phyloP scores from a whole-genome alignment of 1,140 invertebrate species.

The Leptinotarsa defecta region DNA sequence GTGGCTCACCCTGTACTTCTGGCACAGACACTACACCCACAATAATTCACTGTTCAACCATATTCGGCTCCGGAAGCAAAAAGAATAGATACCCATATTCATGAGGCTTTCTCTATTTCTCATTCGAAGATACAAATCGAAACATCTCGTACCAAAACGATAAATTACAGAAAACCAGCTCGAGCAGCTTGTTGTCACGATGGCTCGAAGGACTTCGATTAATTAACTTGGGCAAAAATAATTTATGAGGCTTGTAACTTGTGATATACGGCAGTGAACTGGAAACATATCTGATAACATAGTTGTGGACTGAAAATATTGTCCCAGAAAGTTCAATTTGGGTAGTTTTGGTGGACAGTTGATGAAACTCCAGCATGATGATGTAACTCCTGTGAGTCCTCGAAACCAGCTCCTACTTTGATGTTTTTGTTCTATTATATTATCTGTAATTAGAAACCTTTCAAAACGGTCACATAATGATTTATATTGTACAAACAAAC shows the following conservation, averaged over 20 bases:
- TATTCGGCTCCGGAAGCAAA: background rate
- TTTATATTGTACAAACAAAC: no score
- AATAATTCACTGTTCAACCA: no score
- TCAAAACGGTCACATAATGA: no score
- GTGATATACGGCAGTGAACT: slow-evolving; percentile 1
- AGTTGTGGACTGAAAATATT: background rate
- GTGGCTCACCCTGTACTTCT: no score
- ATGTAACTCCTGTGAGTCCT: no score
- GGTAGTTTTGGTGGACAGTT: no score
- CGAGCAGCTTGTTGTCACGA: background rate
- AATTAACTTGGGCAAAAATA: slow-evolving; percentile 1
- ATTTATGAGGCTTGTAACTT: background rate
- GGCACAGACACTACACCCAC: no score
- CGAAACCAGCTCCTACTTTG: no score
- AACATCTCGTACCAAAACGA: background rate
- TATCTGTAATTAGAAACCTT: no score
- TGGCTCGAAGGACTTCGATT: slow-evolving; percentile 2
- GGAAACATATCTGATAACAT: background rate
- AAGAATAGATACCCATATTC: background rate
- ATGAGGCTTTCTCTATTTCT: background rate
- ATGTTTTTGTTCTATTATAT: no score
- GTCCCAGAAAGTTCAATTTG: background rate
- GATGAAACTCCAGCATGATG: no score
- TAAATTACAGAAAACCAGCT: background rate
- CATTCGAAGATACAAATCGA: slow-evolving; percentile 3